Evolutionary conservation across 2,797 vertebrate genomes (phyloP), one percentile per base, ranked within the genome.

Genomic region (Chelon auratus): DNA sequence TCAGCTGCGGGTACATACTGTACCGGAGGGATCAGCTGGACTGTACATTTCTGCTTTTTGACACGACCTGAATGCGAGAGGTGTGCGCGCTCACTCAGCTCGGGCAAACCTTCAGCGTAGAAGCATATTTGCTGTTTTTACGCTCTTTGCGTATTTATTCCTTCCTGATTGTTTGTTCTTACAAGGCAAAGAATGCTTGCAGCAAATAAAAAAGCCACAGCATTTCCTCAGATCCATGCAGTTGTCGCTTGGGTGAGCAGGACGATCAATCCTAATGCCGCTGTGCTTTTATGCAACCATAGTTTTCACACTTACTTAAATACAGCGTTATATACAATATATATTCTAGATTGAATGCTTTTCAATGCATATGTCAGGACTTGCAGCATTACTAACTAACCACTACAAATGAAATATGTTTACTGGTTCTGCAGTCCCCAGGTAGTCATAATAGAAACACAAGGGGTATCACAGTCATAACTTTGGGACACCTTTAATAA

Each of bases 231-330:
- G 15, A 70, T 65, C 37, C 15, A 22, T 81, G 81, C 84, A 71
- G 58, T 87, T 84, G 82, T 80, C 69, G 59, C 17, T 13, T 10
- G 60, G 58, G 81, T 68, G 77, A 81, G 52, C 56, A 43, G 76
- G 76, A 72, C 11, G 58, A 91, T 86, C 61, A 37, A 86, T 88
- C 60, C 64, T 43, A 39, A 12, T 20, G 4, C 69, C 58, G 72
- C 79, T 59, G 78, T 12, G 69, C 70, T 61, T 56, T 72, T 80
- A 73, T 72, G 57, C 67, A 63, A 64, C 36, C 33, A 26, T 20
- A 14, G 59, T 56, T 26, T 12, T 45, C 30, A 33, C 30, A 33
- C 30, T 33, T 8, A 33, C 30, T 33, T 33, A 33, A 33, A 33
- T 33, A 33, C 30, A 33, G 5, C 30, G 2, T 33, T 8, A 33